These are phyloP conservation scores for Dicranocentrus wangi DNA, from an alignment of 2,888 invertebrate species.

Conservation along the genomic window DNA sequence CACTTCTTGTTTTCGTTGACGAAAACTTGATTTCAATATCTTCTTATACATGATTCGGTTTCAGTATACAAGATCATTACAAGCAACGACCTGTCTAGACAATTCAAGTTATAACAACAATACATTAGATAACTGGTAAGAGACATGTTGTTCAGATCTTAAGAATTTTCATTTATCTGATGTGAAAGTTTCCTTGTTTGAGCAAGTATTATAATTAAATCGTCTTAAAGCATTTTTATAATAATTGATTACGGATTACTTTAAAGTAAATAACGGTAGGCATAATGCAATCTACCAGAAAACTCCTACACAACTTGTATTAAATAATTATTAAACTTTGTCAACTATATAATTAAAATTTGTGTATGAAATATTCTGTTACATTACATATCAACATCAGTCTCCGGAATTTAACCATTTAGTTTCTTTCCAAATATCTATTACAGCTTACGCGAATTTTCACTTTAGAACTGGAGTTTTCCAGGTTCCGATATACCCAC, in stretches of 20 bases:
- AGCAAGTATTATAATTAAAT: conserved; percentile 60
- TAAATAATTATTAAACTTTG: conserved; percentile 14
- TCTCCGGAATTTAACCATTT: conserved; percentile 58
- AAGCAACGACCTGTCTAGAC: no score
- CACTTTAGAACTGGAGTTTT: background rate
- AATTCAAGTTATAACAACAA: no score
- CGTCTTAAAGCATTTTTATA: conserved; percentile 35
- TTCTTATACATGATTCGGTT: no score
- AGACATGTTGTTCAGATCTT: conserved; percentile 18
- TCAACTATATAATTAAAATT: conserved; percentile 17
- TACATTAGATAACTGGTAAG: no score
- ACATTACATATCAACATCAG: conserved; percentile 64
- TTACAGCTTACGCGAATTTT: conserved; percentile 24
- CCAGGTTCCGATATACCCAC: no score
- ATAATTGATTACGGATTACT: conserved; percentile 43
- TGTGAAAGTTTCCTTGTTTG: conserved; percentile 43
- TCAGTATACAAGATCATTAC: no score
- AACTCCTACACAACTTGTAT: conserved; percentile 2
- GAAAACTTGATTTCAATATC: background rate
- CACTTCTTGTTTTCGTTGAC: background rate
- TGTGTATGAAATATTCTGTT: conserved; percentile 25
- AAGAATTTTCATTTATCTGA: background rate
- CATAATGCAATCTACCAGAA: conserved; percentile 30
- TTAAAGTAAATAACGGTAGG: conserved; percentile 30
- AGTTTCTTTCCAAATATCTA: conserved; percentile 42